Evolutionary conservation across 1,140 invertebrate genomes (phyloP).

Genomic region (Lysiphlebus fabarum): DNA sequence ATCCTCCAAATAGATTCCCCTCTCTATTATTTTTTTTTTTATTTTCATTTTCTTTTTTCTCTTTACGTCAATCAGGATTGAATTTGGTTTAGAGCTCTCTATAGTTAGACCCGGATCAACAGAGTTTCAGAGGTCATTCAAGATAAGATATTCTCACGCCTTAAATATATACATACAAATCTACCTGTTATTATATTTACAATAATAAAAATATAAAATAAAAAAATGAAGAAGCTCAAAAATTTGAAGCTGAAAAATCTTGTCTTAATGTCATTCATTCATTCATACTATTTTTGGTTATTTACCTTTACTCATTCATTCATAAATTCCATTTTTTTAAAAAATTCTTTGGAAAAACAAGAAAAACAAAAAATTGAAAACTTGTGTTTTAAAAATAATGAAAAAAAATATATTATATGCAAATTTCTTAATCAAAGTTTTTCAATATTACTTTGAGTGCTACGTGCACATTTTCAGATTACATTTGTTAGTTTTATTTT

Average conservation of each 20-base stretch:
- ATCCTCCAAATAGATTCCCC: constrained; percentile 46
- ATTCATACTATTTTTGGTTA: too few species aligned
- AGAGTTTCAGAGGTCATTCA: constrained; percentile 39
- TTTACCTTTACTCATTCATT: too few species aligned
- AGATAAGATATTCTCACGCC: constrained; percentile 3
- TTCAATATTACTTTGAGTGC: not conserved
- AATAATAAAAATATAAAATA: too few species aligned
- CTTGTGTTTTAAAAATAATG: too few species aligned
- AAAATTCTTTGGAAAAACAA: too few species aligned
- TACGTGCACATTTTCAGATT: constrained; percentile 1
- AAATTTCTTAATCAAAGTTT: constrained; percentile 16
- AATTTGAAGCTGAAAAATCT: not conserved
- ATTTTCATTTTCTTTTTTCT: constrained; percentile 29
- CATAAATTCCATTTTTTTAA: too few species aligned
- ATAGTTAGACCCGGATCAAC: constrained; percentile 38
- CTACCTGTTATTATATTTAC: not conserved
- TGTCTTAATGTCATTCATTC: too few species aligned
- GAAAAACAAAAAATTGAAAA: too few species aligned
- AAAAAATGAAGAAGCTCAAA: not conserved
- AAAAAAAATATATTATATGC: constrained; percentile 8
- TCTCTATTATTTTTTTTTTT: constrained; percentile 1
- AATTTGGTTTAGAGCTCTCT: constrained; percentile 47
- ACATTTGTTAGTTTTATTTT: constrained; percentile 7
- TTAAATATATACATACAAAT: not conserved
- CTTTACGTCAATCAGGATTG: constrained; percentile 52